phyloP scores from a whole-genome alignment of 2,113 vertebrate species.

The Elephantulus edwardii region DNA sequence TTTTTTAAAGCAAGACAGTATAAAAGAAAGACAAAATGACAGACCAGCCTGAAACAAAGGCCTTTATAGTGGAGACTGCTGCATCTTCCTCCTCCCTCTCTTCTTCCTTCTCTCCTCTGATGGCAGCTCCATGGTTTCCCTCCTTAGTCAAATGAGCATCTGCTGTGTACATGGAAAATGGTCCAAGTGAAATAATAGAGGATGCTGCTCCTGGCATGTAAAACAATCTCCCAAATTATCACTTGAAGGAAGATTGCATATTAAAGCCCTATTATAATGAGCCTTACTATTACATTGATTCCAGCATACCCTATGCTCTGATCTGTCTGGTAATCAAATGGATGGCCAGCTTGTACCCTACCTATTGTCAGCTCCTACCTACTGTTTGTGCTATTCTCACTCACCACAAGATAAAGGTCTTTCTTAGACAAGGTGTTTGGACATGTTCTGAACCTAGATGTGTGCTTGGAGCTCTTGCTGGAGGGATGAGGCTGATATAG shows the following conservation, averaged over 20 bases:
- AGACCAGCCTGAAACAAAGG: neutral
- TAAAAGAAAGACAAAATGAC: rapidly evolving
- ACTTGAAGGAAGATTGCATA: rapidly evolving
- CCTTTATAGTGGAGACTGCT: neutral
- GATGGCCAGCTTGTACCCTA: neutral
- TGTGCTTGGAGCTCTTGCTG: rapidly evolving
- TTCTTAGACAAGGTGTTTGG: neutral
- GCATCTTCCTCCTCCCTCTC: neutral
- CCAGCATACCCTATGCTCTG: neutral
- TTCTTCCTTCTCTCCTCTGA: neutral
- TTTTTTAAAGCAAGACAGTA: neutral
- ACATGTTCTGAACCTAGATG: rapidly evolving
- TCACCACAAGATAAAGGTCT: no score
- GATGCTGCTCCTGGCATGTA: neutral
- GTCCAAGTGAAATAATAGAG: neutral
- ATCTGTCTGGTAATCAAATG: neutral
- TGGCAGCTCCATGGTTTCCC: neutral
- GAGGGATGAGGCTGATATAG: rapidly evolving
- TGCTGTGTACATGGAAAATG: neutral
- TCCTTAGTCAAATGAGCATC: conserved; percentile 43
- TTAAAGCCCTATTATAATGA: neutral
- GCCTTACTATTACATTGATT: rapidly evolving
- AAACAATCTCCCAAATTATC: neutral
- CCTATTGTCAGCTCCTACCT: rapidly evolving
- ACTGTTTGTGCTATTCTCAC: rapidly evolving